Percentiles rank a stretch among this genome's conserved stretches.
phyloP scores from a whole-genome alignment of 1,140 invertebrate genomes.

The Trichonephila inaurata region DNA sequence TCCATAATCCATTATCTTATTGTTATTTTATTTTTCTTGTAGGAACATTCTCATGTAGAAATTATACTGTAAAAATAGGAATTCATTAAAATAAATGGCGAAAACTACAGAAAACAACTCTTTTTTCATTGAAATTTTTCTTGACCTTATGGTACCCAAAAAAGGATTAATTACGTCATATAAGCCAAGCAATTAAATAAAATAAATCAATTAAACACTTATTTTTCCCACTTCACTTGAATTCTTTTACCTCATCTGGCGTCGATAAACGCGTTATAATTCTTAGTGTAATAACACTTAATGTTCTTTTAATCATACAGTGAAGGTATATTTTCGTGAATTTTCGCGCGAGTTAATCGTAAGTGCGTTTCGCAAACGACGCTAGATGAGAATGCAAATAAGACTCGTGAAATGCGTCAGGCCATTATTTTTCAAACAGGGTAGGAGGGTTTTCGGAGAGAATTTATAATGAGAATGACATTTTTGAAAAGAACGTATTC shows the following conservation, averaged over 20 bases:
- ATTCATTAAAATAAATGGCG: too few species aligned
- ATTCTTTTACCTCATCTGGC: neutral
- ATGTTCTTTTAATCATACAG: slow-evolving; percentile 67
- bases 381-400: slow-evolving; percentile 61
- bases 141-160: too few species aligned
- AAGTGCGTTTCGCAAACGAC: slow-evolving; percentile 2
- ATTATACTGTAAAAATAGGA: too few species aligned
- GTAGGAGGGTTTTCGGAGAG: slow-evolving; percentile 29
- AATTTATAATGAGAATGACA: slow-evolving; percentile 65
- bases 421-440: slow-evolving; percentile 55
- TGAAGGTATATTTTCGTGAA: slow-evolving; percentile 29
- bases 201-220: neutral
- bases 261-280: slow-evolving; percentile 59
- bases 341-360: slow-evolving; percentile 61
- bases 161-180: too few species aligned
- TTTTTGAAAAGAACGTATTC: slow-evolving; percentile 28
- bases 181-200: neutral
- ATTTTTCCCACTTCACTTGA: neutral
- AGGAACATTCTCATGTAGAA: too few species aligned
- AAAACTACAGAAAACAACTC: too few species aligned
- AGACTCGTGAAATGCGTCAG: neutral
- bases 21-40: too few species aligned
- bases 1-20: too few species aligned
- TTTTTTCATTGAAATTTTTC: too few species aligned
- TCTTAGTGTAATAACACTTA: slow-evolving; percentile 65